Percentiles rank a stretch among this genome's conserved stretches.
phyloP scores from a whole-genome alignment of 2,888 invertebrate genomes.

The Cataglyphis albicans region DNA sequence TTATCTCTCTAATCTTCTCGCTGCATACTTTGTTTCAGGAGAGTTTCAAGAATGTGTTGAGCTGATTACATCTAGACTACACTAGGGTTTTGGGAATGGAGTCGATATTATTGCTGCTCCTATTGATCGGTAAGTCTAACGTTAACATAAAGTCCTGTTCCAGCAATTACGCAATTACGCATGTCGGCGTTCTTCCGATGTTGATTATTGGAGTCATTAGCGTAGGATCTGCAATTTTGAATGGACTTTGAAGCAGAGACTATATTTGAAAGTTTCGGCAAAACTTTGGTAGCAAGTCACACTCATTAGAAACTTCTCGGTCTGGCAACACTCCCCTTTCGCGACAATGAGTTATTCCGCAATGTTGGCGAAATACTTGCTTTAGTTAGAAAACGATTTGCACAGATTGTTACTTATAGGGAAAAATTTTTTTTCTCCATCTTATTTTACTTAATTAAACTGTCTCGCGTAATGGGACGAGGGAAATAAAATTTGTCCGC shows the following conservation, averaged over 20 bases:
- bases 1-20: slow-evolving; percentile 6
- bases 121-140: slow-evolving; percentile 81
- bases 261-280: slow-evolving; percentile 27
- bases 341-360: slow-evolving; percentile 31
- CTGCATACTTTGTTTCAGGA: slow-evolving; percentile 75
- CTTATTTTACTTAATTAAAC: slow-evolving; percentile 27
- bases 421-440: background rate
- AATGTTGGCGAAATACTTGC: slow-evolving; percentile 19
- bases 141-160: background rate
- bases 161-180: background rate
- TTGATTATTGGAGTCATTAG: slow-evolving; percentile 15
- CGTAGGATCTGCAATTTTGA: slow-evolving; percentile 14
- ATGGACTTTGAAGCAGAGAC: slow-evolving; percentile 4
- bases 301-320: slow-evolving; percentile 47
- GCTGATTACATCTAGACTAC: slow-evolving; percentile 74
- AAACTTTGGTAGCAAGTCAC: slow-evolving; percentile 39
- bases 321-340: background rate
- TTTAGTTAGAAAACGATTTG: background rate
- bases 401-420: background rate
- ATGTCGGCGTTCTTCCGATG: background rate
- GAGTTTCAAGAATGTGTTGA: slow-evolving; percentile 83
- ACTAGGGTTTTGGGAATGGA: slow-evolving; percentile 82
- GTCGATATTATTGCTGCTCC: slow-evolving; percentile 81
- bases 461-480: background rate
- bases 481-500: background rate